Base-by-base conservation (phyloP, 1,140 invertebrate species). In the Parapsyche elsis region DNA sequence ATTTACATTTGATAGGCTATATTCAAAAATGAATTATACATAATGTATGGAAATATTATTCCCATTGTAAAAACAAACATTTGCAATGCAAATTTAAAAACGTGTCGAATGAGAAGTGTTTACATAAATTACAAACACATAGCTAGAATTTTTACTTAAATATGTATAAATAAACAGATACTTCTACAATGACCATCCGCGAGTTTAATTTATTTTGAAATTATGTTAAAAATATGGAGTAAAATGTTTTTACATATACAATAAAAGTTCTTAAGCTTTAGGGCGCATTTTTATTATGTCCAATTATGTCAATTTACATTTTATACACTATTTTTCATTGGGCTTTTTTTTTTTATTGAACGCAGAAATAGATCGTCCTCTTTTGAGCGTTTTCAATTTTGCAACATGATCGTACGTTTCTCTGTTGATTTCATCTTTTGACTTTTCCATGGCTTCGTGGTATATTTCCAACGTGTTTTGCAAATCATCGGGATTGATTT, bases 311-410 rank as follows among this genome's bases (percentile, higher is more conserved):
- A 1, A 38, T 38, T 4, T 38, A 38, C 7, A 7, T 38, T 19
- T 57, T n/a, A n/a, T n/a, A n/a, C n/a, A n/a, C n/a, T 19, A 19
- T 61, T 7, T 19, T 67, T 67, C 4, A 67, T 61, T 61, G 21
- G 21, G 44, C 61, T 76, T 80, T 45, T 76, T 80, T 85, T 86
- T 83, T 86, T 84, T 84, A 30, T 88, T 87, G 30, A 81, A 79
- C 21, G 81, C 57, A 81, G 86, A 87, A 46, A 83, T 78, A 81
- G 86, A 87, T 67, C 84, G 81, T 71, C 86, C 85, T 84, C 88
- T 86, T 83, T 90, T 90, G 53, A 88, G 81, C 79, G 86, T 85
- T 79, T 88, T 87, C 5, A 88, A 87, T 82, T 88, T 89, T 80
- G 87, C 84, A 49, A 90, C 86, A 84, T 87, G 87, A 4, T 81